phyloP scores from a whole-genome alignment of 2,797 vertebrate genomes.

The Anguilla megastoma region DNA sequence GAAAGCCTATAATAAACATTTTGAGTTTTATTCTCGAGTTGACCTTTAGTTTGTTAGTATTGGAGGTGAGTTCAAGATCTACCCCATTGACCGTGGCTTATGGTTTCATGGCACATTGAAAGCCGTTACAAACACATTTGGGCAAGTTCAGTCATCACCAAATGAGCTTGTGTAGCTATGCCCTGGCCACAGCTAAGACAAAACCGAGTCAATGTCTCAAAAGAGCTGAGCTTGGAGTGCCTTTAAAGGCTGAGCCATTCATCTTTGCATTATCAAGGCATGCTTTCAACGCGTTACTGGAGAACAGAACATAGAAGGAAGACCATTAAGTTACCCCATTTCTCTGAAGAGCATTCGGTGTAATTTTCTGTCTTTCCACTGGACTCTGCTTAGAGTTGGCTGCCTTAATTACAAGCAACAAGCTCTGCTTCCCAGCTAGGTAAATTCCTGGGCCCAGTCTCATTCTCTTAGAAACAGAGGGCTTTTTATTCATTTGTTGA shows the following conservation, averaged over 20 bases:
- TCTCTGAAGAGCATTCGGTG: background rate
- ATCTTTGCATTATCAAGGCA: background rate
- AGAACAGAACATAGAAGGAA: background rate
- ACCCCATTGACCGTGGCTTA: no score
- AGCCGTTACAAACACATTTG: background rate
- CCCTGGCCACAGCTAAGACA: no score
- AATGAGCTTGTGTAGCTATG: background rate
- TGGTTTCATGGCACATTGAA: no score
- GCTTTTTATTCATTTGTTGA: background rate
- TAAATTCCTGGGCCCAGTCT: constrained; percentile 4
- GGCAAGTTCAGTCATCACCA: background rate
- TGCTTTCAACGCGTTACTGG: background rate
- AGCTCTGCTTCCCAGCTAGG: constrained; percentile 8
- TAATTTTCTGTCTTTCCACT: background rate
- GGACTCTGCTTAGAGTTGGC: constrained; percentile 5
- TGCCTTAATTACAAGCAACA: background rate
- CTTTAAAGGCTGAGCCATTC: background rate
- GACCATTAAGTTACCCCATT: background rate
- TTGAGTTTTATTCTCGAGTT: no score
- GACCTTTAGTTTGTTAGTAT: no score
- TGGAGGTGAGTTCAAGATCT: no score
- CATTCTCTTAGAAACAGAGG: background rate
- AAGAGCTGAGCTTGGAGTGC: background rate
- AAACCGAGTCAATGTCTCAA: no score
- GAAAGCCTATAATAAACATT: no score